Evolutionary conservation across 2,113 vertebrate species (phyloP).

Genomic region (Engystomops pustulosus): DNA sequence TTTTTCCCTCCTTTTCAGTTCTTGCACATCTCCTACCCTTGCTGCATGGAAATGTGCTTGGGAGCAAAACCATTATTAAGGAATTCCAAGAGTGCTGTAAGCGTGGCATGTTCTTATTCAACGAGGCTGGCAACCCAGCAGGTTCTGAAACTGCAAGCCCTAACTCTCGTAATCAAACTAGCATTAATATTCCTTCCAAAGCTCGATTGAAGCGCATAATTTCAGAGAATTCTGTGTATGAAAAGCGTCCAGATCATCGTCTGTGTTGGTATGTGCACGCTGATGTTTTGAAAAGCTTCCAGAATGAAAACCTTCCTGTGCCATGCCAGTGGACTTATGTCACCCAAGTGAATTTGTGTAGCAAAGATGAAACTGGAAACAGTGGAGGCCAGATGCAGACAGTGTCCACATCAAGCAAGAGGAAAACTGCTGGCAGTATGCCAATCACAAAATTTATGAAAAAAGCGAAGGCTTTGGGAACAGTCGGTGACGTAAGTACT

Average conservation of each 20-base stretch:
- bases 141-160: constrained; percentile 60
- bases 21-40: constrained; percentile 84
- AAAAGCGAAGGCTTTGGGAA: constrained; percentile 73
- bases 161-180: constrained; percentile 61
- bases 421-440: constrained; percentile 85
- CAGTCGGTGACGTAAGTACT: constrained; percentile 71
- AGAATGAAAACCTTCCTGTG: constrained; percentile 83
- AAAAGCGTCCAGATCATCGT: constrained; percentile 83
- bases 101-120: constrained; percentile 67
- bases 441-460: constrained; percentile 96
- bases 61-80: constrained; percentile 89
- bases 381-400: constrained; percentile 59
- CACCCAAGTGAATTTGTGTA: constrained; percentile 76
- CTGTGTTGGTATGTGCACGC: constrained; percentile 94
- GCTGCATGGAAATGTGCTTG: constrained; percentile 91
- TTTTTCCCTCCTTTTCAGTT: constrained; percentile 63
- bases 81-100: constrained; percentile 94
- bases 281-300: constrained; percentile 81
- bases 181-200: constrained; percentile 79
- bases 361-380: constrained; percentile 75
- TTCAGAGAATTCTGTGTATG: constrained; percentile 86
- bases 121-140: rapidly evolving
- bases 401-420: constrained; percentile 74
- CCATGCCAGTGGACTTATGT: constrained; percentile 92
- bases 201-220: constrained; percentile 87